Percentiles rank a stretch among this genome's conserved stretches.
phyloP scores from a whole-genome alignment of 2,797 vertebrate species.

The Typhlichthys eigenmanni region DNA sequence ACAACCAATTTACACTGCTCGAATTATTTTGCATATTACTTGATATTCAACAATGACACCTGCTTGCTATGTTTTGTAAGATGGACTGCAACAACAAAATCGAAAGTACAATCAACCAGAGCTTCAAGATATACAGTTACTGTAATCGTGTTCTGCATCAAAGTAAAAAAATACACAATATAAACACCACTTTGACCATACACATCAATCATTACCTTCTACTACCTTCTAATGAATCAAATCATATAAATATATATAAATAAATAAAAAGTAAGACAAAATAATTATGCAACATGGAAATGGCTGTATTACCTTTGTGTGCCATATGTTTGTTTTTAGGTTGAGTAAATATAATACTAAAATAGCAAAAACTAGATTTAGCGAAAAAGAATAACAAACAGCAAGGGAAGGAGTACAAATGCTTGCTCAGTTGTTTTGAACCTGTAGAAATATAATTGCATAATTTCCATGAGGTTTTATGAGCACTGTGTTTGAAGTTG shows the following conservation, averaged over 20 bases:
- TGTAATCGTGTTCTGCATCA: not conserved
- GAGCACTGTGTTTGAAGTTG: constrained; percentile 46
- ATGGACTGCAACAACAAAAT: not conserved
- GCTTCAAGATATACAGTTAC: not conserved
- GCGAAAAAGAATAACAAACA: constrained; percentile 18
- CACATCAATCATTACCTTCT: not conserved
- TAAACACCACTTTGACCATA: not conserved
- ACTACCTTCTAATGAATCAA: not conserved
- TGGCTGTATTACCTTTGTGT: not conserved
- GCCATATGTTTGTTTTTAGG: not conserved
- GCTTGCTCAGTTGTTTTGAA: constrained; percentile 16
- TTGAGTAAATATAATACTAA: not conserved
- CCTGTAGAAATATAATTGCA: constrained; percentile 42
- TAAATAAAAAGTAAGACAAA: too few species aligned
- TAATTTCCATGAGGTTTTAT: constrained; percentile 38
- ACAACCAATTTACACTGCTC: constrained; percentile 1
- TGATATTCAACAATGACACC: constrained; percentile 17
- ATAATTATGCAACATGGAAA: too few species aligned
- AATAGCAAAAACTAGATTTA: not conserved
- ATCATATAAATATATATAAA: constrained; percentile 4
- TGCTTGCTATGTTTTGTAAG: constrained; percentile 2
- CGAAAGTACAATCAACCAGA: not conserved
- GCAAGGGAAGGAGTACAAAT: constrained; percentile 14
- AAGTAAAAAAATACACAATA: constrained; percentile 1
- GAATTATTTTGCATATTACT: constrained; percentile 18